Percentiles rank a stretch among this genome's conserved stretches.
Evolutionary conservation across 2,888 invertebrate genomes (phyloP).

Genomic region (Cantharis nigra): DNA sequence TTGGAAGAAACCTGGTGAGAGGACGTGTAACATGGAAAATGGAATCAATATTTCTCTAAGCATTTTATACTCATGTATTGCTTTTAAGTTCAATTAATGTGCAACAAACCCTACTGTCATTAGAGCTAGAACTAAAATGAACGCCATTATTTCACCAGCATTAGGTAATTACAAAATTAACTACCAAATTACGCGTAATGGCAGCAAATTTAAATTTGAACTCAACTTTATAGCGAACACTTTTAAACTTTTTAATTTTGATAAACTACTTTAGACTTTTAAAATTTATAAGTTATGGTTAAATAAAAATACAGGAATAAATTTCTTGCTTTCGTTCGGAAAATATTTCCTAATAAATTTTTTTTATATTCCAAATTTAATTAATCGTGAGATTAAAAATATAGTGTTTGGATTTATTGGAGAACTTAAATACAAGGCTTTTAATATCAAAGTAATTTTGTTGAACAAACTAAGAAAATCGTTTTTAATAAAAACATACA

Average conservation of each 20-base stretch:
- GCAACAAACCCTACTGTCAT: not conserved
- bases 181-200: not conserved
- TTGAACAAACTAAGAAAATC: not conserved
- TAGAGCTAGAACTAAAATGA: not conserved
- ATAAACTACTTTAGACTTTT: not conserved
- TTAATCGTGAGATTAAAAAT: not conserved
- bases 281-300: not conserved
- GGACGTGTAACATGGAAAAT: not conserved
- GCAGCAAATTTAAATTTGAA: not conserved
- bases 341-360: not conserved
- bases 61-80: not conserved
- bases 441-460: not conserved
- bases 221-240: not conserved
- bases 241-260: not conserved
- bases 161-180: not conserved
- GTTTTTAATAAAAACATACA: not conserved
- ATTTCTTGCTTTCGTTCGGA: not conserved
- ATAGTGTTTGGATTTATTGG: not conserved
- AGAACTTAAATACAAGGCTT: not conserved
- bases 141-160: not conserved
- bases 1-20: not conserved
- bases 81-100: not conserved
- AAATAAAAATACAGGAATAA: not conserved
- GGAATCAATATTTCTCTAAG: not conserved
- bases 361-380: not conserved